Conservation (phyloP, 2,888 invertebrate genomes). For the Patella caerulea region DNA sequence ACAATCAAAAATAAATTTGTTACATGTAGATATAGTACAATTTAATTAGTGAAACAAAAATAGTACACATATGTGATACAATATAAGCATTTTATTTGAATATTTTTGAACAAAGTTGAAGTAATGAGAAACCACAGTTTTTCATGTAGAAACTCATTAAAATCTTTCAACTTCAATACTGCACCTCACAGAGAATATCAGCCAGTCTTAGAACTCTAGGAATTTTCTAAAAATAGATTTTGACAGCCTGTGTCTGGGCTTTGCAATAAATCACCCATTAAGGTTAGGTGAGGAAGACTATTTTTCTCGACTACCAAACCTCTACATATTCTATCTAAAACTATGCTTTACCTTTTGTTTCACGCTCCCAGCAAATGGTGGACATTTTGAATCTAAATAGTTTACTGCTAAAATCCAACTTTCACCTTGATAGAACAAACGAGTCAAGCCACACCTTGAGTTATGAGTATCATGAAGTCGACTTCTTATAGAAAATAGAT, state of each 20-base stretch:
- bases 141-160: neutral
- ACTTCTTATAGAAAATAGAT: too few relatives aligned
- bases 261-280: neutral
- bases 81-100: too few relatives aligned
- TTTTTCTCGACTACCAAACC: too few relatives aligned
- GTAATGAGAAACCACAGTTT: neutral
- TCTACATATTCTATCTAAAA: neutral
- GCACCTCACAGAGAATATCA: too few relatives aligned
- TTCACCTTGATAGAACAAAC: neutral
- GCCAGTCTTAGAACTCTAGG: neutral
- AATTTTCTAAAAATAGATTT: conserved; percentile 2
- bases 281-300: too few relatives aligned
- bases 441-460: too few relatives aligned
- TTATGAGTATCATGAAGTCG: too few relatives aligned
- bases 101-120: too few relatives aligned
- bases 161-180: neutral
- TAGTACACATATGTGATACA: too few relatives aligned
- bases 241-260: conserved; percentile 2
- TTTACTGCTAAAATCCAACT: neutral
- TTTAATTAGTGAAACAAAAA: too few relatives aligned
- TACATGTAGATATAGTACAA: too few relatives aligned
- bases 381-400: neutral
- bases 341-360: conserved; percentile 6
- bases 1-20: too few relatives aligned
- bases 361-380: conserved; percentile 1